A percentile compares a stretch with the other conserved stretches of the same genome.
These are phyloP conservation scores for Siniperca scherzeri DNA, from an alignment of 2,797 vertebrate genomes.

Conservation along the genomic window DNA sequence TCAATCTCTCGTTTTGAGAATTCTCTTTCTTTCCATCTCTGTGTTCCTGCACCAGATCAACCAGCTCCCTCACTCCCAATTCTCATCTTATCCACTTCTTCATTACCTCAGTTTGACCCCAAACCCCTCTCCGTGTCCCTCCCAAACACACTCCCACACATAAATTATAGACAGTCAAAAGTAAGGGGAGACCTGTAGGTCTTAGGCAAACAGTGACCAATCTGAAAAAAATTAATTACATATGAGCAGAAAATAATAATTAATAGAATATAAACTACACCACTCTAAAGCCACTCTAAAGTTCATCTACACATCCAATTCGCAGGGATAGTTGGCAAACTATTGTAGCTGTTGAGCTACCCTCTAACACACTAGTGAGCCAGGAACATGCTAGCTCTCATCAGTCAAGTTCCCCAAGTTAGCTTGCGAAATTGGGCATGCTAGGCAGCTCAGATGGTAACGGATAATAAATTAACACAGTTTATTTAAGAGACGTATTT, in stretches of 20 bases:
- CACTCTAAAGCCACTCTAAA: neutral
- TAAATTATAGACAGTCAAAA: neutral
- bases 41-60: constrained; percentile 11
- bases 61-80: constrained; percentile 21
- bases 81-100: constrained; percentile 41
- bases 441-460: neutral
- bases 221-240: neutral
- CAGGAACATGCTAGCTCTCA: neutral
- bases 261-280: neutral
- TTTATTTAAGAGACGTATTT: neutral
- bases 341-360: neutral
- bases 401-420: neutral
- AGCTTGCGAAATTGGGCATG: neutral
- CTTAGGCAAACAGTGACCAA: neutral
- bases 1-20: constrained; percentile 32
- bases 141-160: neutral
- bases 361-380: neutral
- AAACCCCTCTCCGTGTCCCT: neutral
- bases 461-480: no score
- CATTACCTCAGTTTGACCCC: constrained; percentile 33
- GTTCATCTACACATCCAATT: neutral
- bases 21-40: constrained; percentile 1
- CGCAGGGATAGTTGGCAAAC: neutral
- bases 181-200: neutral
- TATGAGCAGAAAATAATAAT: neutral